Percentiles rank a stretch among this genome's conserved stretches.
Conservation (phyloP, 2,888 invertebrate species). For the Micropterix aruncella region DNA sequence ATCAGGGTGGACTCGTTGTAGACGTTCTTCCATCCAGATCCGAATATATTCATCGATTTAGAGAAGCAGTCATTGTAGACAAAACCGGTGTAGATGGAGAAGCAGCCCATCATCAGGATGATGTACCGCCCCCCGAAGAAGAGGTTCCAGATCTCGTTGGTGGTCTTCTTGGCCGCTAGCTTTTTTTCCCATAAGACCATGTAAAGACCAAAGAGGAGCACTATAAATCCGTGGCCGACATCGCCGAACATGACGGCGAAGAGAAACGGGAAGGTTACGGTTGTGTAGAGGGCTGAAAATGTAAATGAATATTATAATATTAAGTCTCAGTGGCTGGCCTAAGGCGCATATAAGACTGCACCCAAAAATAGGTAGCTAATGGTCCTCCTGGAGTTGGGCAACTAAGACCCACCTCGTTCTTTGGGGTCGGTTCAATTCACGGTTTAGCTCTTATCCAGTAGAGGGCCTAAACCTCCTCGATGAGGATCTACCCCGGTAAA, state of each 20-base stretch:
- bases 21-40: conserved; percentile 43
- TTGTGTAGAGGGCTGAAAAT: conserved; percentile 53
- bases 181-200: conserved; percentile 49
- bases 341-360: too few species aligned
- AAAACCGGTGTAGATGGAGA: conserved; percentile 60
- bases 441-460: too few species aligned
- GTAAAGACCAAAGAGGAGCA: conserved; percentile 48
- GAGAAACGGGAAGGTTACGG: conserved; percentile 63
- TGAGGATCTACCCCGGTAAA: too few species aligned
- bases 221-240: conserved; percentile 54
- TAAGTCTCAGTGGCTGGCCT: too few species aligned
- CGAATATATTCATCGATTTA: conserved; percentile 55
- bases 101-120: conserved; percentile 57
- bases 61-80: conserved; percentile 65
- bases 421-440: too few species aligned
- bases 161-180: conserved; percentile 32
- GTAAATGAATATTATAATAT: not conserved
- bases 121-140: conserved; percentile 63
- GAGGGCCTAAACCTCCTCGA: too few species aligned
- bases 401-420: too few species aligned
- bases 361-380: too few species aligned
- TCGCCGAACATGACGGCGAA: conserved; percentile 73
- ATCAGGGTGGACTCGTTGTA: conserved; percentile 23
- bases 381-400: too few species aligned
- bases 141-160: conserved; percentile 54